Evolutionary conservation across 2,888 invertebrate genomes (phyloP).

Genomic region (Heteromurus nitidus): DNA sequence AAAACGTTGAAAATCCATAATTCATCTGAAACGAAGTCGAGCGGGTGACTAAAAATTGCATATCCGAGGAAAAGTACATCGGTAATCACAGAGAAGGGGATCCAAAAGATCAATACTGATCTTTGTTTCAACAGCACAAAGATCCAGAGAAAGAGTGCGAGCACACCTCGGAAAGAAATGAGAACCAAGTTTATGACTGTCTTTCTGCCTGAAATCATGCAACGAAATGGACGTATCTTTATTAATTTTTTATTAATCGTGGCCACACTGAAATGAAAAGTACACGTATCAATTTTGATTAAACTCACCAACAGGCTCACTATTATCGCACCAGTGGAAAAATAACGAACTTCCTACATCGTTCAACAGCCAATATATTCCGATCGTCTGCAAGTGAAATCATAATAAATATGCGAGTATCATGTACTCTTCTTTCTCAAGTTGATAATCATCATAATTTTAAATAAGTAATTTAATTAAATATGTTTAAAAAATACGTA

Average conservation of each 20-base stretch:
- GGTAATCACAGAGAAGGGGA: constrained; percentile 62
- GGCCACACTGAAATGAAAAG: neutral
- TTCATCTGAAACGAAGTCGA: constrained; percentile 57
- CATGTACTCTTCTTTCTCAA: no score
- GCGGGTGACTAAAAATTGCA: constrained; percentile 49
- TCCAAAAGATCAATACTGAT: constrained; percentile 54
- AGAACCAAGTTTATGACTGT: constrained; percentile 42
- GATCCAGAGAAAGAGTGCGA: constrained; percentile 55
- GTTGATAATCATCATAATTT: neutral
- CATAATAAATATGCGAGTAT: no score
- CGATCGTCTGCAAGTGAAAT: constrained; percentile 38
- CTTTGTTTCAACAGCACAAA: constrained; percentile 62
- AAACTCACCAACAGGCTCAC: constrained; percentile 33
- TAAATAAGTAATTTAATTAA: no score
- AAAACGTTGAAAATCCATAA: constrained; percentile 62
- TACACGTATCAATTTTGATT: neutral
- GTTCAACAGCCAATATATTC: constrained; percentile 58
- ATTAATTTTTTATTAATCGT: no score
- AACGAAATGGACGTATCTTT: no score
- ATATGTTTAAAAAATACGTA: constrained; percentile 10
- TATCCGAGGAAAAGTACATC: constrained; percentile 50
- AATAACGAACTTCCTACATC: constrained; percentile 55
- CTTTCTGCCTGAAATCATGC: constrained; percentile 42
- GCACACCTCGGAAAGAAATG: constrained; percentile 26
- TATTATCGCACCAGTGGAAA: constrained; percentile 47